Evolutionary conservation across 2,113 vertebrate genomes (phyloP).

Genomic region (Muntiacus muntjak): DNA sequence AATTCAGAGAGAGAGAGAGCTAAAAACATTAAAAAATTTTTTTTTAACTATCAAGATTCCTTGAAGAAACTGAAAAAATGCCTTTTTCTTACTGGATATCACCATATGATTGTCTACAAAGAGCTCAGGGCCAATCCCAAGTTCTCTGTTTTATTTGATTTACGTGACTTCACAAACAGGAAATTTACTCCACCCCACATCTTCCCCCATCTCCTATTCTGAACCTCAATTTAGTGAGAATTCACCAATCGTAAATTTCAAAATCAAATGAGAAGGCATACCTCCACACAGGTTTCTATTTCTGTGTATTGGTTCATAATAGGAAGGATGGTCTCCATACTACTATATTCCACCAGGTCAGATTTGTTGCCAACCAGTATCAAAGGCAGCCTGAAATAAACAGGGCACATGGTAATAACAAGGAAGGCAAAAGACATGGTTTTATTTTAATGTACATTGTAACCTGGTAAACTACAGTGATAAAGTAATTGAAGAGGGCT

Average conservation of each 20-base stretch:
- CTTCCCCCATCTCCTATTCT: neutral
- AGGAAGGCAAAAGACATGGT: neutral
- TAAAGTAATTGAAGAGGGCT: neutral
- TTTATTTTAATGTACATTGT: neutral
- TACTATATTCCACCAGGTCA: conserved; percentile 98
- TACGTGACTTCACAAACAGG: neutral
- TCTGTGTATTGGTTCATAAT: conserved; percentile 99
- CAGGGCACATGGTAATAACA: neutral
- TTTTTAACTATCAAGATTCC: neutral
- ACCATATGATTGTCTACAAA: neutral
- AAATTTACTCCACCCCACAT: neutral
- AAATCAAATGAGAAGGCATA: conserved; percentile 68
- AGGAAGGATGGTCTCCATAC: conserved; percentile 98
- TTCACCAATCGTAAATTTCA: neutral
- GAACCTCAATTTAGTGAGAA: neutral
- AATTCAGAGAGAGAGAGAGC: neutral
- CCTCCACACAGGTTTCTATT: conserved; percentile 99
- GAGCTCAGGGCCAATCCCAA: neutral
- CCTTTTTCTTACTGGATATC: neutral
- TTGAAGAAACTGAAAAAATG: conserved; percentile 29
- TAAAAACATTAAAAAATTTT: neutral
- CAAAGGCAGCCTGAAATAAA: conserved; percentile 88
- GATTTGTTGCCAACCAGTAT: conserved; percentile 99
- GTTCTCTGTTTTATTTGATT: neutral
- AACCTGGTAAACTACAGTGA: neutral